Evolutionary conservation across 2,888 invertebrate species (phyloP), one percentile per base, ranked within the genome.

Genomic region (Spilosoma lubricipeda): DNA sequence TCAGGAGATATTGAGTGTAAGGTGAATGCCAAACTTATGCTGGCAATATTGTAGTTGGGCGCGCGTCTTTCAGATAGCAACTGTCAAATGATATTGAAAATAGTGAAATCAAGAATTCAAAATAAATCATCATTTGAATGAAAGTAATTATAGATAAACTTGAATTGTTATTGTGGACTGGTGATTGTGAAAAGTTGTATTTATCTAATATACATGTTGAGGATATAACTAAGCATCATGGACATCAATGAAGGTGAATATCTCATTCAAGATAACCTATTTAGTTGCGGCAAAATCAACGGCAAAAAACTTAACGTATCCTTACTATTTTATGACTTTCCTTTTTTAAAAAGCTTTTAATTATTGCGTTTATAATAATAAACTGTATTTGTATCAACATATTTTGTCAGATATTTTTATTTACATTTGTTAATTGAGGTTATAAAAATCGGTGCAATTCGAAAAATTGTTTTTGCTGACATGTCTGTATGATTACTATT

Each of bases 221-320:
- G 56, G 30, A 30, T 42, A 52, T 78, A 80, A 84, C 68, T 45
- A 64, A 68, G 23, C 67, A 77, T 39, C 70, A 94, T 94, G 94
- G 94, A 94, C 83, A 89, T 94, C 76, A 93, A 90, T 81, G 94
- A 94, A 92, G 94, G 94, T 94, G 88, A 89, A 77, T 80, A 76
- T 74, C 73, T 27, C 64, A 74, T 45, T 69, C 36, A 71, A 69
- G 36, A 59, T 86, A 86, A 86, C 90, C 85, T 87, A 79, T 75
- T 74, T 71, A 56, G 80, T 81, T 86, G 7, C 63, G 63, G 20
- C 36, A 18, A 23, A 30, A 18, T 70, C 8, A 85, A 87, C 88
- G 88, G 87, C 78, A 59, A 59, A 2, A 48, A 63, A 70, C 0
- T 59, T 4, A 20, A 30, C 23, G 27, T 52, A 42, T 56, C 3